A percentile compares a stretch with the other conserved stretches of the same genome.
These are phyloP conservation scores for Sarcophaga variegata DNA, from an alignment of 2,888 invertebrate genomes.

Conservation along the genomic window DNA sequence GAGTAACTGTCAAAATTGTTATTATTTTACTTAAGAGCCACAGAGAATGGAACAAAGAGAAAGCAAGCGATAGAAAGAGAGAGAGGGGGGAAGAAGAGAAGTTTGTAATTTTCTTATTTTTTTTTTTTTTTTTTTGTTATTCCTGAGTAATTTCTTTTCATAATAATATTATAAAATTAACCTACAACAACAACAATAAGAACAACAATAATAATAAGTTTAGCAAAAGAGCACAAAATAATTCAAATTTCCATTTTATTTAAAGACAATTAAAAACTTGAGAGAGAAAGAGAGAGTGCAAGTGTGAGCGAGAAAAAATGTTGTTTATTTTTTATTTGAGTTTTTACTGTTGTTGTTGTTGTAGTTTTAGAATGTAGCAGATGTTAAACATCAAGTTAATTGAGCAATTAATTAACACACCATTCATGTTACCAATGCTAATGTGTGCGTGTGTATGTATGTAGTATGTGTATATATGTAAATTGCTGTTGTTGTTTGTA, in stretches of 20 bases:
- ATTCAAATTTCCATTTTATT: constrained; percentile 44
- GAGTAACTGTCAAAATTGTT: constrained; percentile 42
- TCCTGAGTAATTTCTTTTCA: constrained; percentile 16
- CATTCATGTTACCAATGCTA: constrained; percentile 64
- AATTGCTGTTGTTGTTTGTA: background rate
- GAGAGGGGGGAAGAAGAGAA: too few species aligned
- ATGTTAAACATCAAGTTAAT: constrained; percentile 78
- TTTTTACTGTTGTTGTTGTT: background rate
- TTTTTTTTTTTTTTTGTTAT: background rate
- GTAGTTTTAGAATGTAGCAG: constrained; percentile 66
- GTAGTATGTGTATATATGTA: background rate
- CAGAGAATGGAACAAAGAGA: too few species aligned
- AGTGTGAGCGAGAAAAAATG: too few species aligned
- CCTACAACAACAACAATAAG: constrained; percentile 8
- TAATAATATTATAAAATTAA: constrained; percentile 40
- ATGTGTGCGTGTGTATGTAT: constrained; percentile 1
- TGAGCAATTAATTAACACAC: constrained; percentile 80
- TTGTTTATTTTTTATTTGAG: background rate
- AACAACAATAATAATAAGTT: background rate
- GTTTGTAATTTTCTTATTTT: constrained; percentile 5
- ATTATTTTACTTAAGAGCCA: background rate
- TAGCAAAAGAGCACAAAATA: background rate
- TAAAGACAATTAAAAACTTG: background rate
- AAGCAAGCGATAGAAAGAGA: background rate
- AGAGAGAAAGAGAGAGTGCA: background rate